Conservation (phyloP, 2,113 vertebrate genomes). For the Ceuthmochares aereus region DNA sequence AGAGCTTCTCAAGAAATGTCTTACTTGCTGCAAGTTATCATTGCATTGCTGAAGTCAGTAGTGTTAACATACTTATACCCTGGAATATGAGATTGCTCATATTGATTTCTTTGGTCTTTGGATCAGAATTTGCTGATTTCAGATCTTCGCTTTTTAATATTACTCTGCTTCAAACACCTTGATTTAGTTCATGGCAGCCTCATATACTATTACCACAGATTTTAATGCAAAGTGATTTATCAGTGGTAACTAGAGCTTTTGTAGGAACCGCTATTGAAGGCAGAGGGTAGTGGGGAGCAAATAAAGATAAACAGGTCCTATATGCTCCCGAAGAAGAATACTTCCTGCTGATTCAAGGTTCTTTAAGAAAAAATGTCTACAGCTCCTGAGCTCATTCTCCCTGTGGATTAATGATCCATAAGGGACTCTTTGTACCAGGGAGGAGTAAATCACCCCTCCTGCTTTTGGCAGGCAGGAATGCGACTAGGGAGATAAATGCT, state of each 20-base stretch:
- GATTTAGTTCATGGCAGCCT: background rate
- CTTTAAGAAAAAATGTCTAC: background rate
- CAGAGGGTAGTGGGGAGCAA: background rate
- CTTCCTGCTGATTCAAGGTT: background rate
- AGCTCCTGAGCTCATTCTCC: background rate
- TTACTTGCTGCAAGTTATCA: background rate
- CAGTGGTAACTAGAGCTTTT: background rate
- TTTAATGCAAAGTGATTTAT: background rate
- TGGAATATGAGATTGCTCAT: background rate
- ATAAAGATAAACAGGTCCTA: background rate
- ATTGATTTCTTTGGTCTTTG: background rate
- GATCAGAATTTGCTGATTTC: background rate
- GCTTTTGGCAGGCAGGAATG: background rate
- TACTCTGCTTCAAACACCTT: background rate
- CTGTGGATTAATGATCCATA: constrained; percentile 13
- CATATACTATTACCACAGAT: background rate
- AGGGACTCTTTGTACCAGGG: background rate
- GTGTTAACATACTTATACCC: background rate
- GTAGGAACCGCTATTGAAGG: background rate
- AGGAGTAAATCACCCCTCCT: constrained; percentile 10
- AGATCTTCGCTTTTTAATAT: background rate
- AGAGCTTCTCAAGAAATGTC: background rate
- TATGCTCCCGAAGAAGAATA: background rate
- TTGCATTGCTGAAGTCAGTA: background rate
- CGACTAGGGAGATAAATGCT: constrained; percentile 3